Evolutionary conservation across 2,888 invertebrate species (phyloP).

Genomic region (Chesias legatella): DNA sequence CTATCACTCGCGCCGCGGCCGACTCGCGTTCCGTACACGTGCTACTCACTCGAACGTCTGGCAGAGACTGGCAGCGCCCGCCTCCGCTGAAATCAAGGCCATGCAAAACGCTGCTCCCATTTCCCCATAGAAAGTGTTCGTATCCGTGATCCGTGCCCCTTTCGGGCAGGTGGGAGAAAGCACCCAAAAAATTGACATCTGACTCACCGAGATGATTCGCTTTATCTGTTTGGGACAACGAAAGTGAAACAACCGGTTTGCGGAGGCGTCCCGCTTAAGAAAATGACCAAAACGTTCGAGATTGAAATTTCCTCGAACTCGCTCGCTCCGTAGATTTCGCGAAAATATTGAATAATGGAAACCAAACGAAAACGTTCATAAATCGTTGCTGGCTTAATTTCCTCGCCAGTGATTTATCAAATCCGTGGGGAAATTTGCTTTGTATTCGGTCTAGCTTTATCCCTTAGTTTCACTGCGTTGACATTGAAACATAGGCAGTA

Average conservation of each 20-base stretch:
- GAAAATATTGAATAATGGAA: constrained; percentile 21
- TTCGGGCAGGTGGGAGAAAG: constrained; percentile 77
- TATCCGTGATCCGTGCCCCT: constrained; percentile 74
- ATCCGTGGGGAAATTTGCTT: background rate
- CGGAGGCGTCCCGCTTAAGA: constrained; percentile 52
- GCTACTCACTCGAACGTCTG: constrained; percentile 40
- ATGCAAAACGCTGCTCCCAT: constrained; percentile 73
- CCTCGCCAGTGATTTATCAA: constrained; percentile 18
- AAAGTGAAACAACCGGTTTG: constrained; percentile 73
- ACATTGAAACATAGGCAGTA: too few relatives aligned
- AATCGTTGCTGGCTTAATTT: constrained; percentile 18
- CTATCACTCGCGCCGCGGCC: constrained; percentile 53
- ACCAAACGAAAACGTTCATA: constrained; percentile 23
- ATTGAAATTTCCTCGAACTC: constrained; percentile 10
- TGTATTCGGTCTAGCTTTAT: too few relatives aligned
- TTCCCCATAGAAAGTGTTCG: constrained; percentile 75
- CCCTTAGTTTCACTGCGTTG: too few relatives aligned
- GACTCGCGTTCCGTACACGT: constrained; percentile 26
- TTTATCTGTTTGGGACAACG: constrained; percentile 43
- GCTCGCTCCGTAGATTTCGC: too few relatives aligned
- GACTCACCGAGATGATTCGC: constrained; percentile 67
- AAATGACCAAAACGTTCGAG: constrained; percentile 38
- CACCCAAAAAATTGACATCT: constrained; percentile 70
- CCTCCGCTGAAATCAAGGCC: constrained; percentile 67
- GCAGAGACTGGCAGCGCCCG: constrained; percentile 49